These are phyloP conservation scores for Tridacna crocea DNA, from an alignment of 2,888 invertebrate species.

Conservation along the genomic window DNA sequence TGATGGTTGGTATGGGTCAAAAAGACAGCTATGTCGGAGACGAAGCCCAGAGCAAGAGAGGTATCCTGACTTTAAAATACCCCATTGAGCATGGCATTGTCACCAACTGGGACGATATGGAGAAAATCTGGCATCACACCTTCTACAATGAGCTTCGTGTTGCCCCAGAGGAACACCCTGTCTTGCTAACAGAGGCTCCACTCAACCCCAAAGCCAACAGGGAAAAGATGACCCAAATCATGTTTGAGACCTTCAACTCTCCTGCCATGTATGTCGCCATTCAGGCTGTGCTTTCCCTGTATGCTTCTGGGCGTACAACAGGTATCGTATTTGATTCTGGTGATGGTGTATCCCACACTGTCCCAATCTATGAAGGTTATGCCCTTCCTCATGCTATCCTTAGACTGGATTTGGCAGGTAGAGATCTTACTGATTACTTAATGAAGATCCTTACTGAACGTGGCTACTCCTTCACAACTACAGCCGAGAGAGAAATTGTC, in stretches of 20 bases:
- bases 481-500: conserved; percentile 23
- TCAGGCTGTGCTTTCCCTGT: conserved; percentile 21
- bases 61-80: conserved; percentile 25
- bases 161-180: conserved; percentile 23
- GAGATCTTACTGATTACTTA: conserved; percentile 22
- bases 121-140: conserved; percentile 27
- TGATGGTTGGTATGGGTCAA: conserved; percentile 25
- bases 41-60: conserved; percentile 25
- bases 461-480: conserved; percentile 19
- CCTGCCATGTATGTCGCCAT: conserved; percentile 26
- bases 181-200: conserved; percentile 19
- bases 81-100: conserved; percentile 22
- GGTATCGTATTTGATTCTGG: conserved; percentile 26
- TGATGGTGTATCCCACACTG: conserved; percentile 25
- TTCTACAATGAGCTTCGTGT: conserved; percentile 25
- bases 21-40: conserved; percentile 25
- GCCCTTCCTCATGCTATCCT: conserved; percentile 22
- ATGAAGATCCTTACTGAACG: conserved; percentile 21
- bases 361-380: conserved; percentile 22
- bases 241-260: conserved; percentile 23
- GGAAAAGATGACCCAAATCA: conserved; percentile 25
- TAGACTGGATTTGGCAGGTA: conserved; percentile 7
- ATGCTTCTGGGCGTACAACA: conserved; percentile 19
- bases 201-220: conserved; percentile 25
- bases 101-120: conserved; percentile 28